These are phyloP conservation scores for Dicranocentrus wangi DNA, from an alignment of 2,888 invertebrate genomes.

Conservation along the genomic window DNA sequence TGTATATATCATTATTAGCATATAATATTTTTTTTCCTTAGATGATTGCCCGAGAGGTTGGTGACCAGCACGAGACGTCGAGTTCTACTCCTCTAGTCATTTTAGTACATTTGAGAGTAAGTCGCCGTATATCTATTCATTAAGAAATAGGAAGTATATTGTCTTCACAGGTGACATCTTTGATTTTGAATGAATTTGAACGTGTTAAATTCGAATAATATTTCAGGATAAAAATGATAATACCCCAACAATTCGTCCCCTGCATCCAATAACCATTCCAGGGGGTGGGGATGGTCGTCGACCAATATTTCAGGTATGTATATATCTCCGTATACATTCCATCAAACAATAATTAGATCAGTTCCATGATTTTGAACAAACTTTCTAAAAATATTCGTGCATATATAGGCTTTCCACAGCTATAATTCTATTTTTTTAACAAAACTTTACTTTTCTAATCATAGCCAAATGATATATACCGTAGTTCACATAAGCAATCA, in stretches of 20 bases:
- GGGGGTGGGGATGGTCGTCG: conserved; percentile 84
- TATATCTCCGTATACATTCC: background rate
- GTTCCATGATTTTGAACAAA: conserved; percentile 14
- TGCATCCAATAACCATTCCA: conserved; percentile 86
- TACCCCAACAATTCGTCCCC: conserved; percentile 85
- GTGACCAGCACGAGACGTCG: conserved; percentile 81
- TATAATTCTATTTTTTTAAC: background rate
- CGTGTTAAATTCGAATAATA: too few relatives aligned
- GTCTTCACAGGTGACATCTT: background rate
- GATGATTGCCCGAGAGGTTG: conserved; percentile 88
- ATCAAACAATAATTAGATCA: conserved; percentile 12
- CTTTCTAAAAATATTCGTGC: background rate
- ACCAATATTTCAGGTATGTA: conserved; percentile 81
- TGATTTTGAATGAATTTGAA: too few relatives aligned
- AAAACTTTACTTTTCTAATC: too few relatives aligned
- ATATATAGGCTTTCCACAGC: background rate
- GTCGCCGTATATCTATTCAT: too few relatives aligned
- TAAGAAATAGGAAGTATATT: background rate
- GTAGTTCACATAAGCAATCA: too few relatives aligned
- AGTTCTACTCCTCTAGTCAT: conserved; percentile 85
- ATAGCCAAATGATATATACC: too few relatives aligned
- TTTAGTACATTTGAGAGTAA: conserved; percentile 77
- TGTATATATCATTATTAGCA: conserved; percentile 9
- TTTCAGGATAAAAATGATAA: conserved; percentile 91
- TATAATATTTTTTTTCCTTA: conserved; percentile 72